These are phyloP conservation scores for Podarcis raffonei DNA, from an alignment of 2,113 vertebrate genomes.

Conservation along the genomic window DNA sequence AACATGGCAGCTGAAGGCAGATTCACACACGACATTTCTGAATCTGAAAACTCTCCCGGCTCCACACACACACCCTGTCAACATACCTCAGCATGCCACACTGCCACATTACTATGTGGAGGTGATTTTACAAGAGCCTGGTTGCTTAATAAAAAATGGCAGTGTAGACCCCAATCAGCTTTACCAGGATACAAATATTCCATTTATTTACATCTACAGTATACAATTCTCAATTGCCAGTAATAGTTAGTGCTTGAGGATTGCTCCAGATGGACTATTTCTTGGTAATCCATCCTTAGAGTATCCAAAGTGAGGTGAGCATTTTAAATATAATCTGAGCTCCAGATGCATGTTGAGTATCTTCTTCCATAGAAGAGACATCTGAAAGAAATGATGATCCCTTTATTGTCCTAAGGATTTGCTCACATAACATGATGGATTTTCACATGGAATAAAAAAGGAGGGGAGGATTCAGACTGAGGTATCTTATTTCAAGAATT, in stretches of 20 bases:
- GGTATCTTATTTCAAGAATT: neutral
- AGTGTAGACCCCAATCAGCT: neutral
- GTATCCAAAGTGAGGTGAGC: neutral
- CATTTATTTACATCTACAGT: neutral
- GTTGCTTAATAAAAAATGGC: neutral
- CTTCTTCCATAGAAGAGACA: neutral
- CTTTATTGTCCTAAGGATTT: neutral
- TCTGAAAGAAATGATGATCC: neutral
- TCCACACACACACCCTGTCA: neutral
- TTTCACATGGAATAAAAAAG: neutral
- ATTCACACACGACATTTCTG: neutral
- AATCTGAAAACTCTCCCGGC: neutral
- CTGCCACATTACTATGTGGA: neutral
- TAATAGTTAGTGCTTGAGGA: neutral
- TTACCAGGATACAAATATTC: neutral
- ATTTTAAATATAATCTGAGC: neutral
- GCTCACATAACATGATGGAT: neutral
- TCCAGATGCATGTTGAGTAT: neutral
- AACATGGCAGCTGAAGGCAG: neutral
- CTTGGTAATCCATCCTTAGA: neutral
- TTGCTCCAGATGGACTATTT: neutral
- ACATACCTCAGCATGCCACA: neutral
- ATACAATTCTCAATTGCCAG: neutral
- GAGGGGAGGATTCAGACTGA: neutral
- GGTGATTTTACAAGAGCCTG: neutral